Base-by-base conservation (phyloP, 2,888 invertebrate species). In the Dryadula phaetusa region DNA sequence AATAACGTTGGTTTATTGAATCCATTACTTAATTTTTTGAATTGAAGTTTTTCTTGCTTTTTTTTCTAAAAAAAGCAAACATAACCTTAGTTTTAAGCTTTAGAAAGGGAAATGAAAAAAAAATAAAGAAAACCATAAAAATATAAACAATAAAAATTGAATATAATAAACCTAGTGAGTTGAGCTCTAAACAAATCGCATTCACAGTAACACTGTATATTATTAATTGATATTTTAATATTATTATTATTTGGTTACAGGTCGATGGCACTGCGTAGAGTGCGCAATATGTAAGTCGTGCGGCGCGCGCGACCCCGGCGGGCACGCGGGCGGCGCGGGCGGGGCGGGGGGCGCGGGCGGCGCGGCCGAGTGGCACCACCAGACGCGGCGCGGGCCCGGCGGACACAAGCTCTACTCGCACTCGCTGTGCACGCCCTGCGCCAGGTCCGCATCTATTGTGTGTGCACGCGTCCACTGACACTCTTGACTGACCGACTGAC, bases 231-330 rank as follows among this genome's bases (percentile, higher is more conserved):
- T n/a, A n/a, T n/a, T n/a, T n/a, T 32, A 32, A 32, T 32, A 37
- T 37, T 2, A 37, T 2, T 12, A 37, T 12, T 12, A 37, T 37
- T 22, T 12, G 10, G 8, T 46, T 56, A 1, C 69, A 94, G 94
- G 94, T 42, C 95, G 97, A 58, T 98, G 98, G 98, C 97, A 97
- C 82, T 98, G 98, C 85, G 94, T 94, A 67, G 95, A 95, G 75
- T 97, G 97, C 82, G 95, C 96, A 8, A 88, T 96, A 64, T 97
- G 95, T 79, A 93, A 94, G 81, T 94, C 94, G 66, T 94, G 95
- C 81, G 94, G 94, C 62, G 88, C 94, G 64, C 94, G 93, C 0
- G 86, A 88, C 44, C 92, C 94, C 1, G 83, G 87, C 73, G 94
- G 93, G 62, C 60, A 32, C 32, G 72, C 76, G 66, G 67, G 62